A percentile compares a stretch with the other conserved stretches of the same genome.
phyloP scores from a whole-genome alignment of 2,113 vertebrate species.

The Patagioenas fasciata region DNA sequence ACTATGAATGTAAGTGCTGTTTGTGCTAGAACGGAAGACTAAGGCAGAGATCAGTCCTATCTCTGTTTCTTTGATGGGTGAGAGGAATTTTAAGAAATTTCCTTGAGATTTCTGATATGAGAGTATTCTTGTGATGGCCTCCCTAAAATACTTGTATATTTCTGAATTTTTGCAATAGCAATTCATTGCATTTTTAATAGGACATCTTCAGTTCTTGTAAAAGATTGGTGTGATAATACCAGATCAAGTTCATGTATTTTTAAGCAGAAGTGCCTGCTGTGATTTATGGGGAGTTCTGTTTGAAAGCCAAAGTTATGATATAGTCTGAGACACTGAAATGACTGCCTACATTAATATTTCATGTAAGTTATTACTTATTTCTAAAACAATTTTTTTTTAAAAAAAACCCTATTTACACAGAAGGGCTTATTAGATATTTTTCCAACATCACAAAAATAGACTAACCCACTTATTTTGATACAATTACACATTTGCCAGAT shows the following conservation, averaged over 20 bases:
- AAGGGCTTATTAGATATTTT: background rate
- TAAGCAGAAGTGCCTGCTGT: constrained; percentile 1
- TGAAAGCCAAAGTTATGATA: background rate
- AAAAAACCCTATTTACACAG: background rate
- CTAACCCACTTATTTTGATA: background rate
- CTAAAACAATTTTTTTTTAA: background rate
- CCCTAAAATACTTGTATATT: background rate
- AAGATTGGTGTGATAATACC: background rate
- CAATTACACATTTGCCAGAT: background rate
- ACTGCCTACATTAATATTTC: background rate
- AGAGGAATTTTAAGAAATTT: background rate
- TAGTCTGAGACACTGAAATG: background rate
- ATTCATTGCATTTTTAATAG: background rate
- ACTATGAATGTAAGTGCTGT: background rate
- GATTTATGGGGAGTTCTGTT: background rate
- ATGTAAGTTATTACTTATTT: background rate
- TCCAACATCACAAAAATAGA: background rate
- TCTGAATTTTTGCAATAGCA: background rate
- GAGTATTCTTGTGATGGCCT: background rate
- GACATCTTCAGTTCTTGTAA: background rate
- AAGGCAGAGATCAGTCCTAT: background rate
- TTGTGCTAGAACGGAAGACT: background rate
- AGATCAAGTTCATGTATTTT: background rate
- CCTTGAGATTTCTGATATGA: background rate
- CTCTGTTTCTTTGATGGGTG: background rate